phyloP scores from a whole-genome alignment of 35 echinoderm and acorn worm species.

The Diadema setosum region DNA sequence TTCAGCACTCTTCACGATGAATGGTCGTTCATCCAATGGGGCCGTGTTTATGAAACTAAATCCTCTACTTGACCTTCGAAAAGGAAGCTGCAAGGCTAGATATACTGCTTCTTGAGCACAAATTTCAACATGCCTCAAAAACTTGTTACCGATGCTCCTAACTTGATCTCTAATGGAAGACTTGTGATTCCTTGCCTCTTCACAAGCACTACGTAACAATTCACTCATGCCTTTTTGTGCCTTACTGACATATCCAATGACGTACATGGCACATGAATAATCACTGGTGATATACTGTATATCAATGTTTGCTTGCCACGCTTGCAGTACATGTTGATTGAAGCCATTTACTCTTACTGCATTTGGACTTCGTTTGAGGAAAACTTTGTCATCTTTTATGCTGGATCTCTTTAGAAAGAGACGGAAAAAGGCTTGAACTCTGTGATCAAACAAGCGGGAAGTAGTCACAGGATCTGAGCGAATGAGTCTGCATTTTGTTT shows the following conservation, averaged over 20 bases:
- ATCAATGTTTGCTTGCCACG: constrained; percentile 37
- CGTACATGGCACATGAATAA: too few relatives aligned
- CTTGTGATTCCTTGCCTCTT: constrained; percentile 30
- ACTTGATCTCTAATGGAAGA: background rate
- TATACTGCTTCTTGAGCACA: constrained; percentile 32
- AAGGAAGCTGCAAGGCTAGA: background rate
- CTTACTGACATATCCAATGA: constrained; percentile 46
- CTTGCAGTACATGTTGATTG: constrained; percentile 12
- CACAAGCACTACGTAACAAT: background rate
- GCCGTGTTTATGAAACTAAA: too few relatives aligned
- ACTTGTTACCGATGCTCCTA: background rate
- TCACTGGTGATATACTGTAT: constrained; percentile 37
- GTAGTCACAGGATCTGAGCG: too few relatives aligned
- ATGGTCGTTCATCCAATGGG: constrained; percentile 13
- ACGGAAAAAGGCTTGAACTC: too few relatives aligned
- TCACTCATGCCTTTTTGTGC: constrained; percentile 53
- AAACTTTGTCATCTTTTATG: background rate
- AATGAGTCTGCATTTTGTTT: too few relatives aligned
- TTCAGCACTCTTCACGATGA: constrained; percentile 12
- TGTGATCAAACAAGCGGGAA: too few relatives aligned
- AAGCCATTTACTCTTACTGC: too few relatives aligned
- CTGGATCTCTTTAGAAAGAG: too few relatives aligned
- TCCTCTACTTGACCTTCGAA: too few relatives aligned
- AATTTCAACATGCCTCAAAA: constrained; percentile 22
- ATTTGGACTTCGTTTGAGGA: constrained; percentile 30